Conservation (phyloP, 1,140 invertebrate species). For the Saxidomus purpurata region DNA sequence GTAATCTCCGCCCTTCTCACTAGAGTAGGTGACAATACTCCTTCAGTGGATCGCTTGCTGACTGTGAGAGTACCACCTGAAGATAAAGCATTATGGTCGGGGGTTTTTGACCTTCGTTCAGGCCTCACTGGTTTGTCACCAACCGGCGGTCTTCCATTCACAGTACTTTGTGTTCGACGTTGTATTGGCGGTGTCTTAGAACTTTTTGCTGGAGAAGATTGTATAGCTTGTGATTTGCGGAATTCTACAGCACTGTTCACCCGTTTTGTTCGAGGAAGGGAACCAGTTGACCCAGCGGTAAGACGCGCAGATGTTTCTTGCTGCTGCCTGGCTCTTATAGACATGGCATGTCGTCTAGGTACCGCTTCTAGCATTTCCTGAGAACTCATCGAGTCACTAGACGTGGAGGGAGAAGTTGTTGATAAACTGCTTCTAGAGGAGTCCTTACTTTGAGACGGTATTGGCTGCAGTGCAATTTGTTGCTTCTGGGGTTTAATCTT, state of each 20-base stretch:
- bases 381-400: constrained; percentile 73
- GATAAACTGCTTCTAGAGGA: constrained; percentile 54
- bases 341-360: constrained; percentile 32
- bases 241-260: constrained; percentile 62
- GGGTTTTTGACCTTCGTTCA: constrained; percentile 48
- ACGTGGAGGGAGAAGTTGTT: constrained; percentile 66
- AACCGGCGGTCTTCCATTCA: constrained; percentile 47
- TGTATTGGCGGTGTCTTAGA: constrained; percentile 16
- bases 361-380: constrained; percentile 64
- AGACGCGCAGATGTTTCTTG: constrained; percentile 55
- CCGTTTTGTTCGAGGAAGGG: constrained; percentile 55
- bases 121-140: constrained; percentile 59
- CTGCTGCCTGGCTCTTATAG: constrained; percentile 41
- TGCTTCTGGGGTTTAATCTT: not conserved
- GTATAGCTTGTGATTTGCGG: constrained; percentile 51
- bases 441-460: constrained; percentile 41
- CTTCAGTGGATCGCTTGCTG: constrained; percentile 27
- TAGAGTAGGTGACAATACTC: constrained; percentile 50
- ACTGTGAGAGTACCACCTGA: not conserved
- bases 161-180: constrained; percentile 46
- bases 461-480: constrained; percentile 57
- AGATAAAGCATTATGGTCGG: constrained; percentile 29
- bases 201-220: not conserved
- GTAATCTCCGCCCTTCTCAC: constrained; percentile 49
- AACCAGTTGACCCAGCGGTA: constrained; percentile 55